A percentile compares a stretch with the other conserved stretches of the same genome.
These are phyloP conservation scores for Ptyas mucosa DNA, from an alignment of 2,113 vertebrate species.

Conservation along the genomic window DNA sequence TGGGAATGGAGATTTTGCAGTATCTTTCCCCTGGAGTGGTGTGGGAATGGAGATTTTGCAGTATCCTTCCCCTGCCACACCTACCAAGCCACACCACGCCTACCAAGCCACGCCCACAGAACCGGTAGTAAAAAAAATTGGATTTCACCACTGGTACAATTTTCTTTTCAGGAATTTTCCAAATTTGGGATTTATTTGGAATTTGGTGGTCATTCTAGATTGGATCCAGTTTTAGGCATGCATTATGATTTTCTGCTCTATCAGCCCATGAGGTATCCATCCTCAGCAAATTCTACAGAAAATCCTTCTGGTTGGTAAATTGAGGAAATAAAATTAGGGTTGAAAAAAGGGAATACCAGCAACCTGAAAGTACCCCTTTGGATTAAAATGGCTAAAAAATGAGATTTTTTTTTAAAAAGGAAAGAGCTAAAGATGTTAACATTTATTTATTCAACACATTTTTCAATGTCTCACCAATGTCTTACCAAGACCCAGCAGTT, in stretches of 20 bases:
- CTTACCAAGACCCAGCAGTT: background rate
- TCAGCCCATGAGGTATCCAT: background rate
- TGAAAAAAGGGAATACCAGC: background rate
- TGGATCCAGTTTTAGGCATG: background rate
- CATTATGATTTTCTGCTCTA: too few relatives aligned
- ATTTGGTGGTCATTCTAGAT: background rate
- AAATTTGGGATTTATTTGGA: background rate
- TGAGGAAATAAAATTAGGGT: background rate
- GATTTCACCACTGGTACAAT: too few relatives aligned
- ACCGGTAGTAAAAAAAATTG: too few relatives aligned
- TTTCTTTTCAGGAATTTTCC: background rate
- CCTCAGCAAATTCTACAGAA: background rate
- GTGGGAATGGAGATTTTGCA: too few relatives aligned
- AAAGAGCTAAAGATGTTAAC: background rate
- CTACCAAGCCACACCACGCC: too few relatives aligned
- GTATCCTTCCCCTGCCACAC: too few relatives aligned
- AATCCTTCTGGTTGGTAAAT: background rate
- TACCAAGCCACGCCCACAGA: too few relatives aligned
- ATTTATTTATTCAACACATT: background rate
- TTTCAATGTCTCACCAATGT: background rate
- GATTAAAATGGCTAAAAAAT: background rate
- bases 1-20: too few relatives aligned
- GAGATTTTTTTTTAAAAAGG: background rate
- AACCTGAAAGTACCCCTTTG: background rate
- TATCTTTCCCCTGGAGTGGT: too few relatives aligned